Conservation (phyloP, 2,113 vertebrate species). For the Axis porcinus region DNA sequence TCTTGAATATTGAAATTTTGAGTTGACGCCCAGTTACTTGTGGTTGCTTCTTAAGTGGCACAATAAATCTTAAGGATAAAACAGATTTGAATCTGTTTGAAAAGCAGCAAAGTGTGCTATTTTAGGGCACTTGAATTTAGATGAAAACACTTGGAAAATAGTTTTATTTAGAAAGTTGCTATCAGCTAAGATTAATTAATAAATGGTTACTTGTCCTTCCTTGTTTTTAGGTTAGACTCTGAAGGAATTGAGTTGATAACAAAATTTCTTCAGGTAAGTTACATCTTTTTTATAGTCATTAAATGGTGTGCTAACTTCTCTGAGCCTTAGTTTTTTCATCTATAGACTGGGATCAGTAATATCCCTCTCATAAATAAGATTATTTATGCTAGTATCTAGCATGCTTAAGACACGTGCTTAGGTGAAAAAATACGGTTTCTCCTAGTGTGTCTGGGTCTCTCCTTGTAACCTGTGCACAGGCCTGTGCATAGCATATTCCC, state of each 20-base stretch:
- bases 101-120: not conserved
- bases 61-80: conserved; percentile 8
- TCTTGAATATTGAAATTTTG: conserved; percentile 35
- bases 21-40: not conserved
- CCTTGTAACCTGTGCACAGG: not conserved
- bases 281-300: conserved; percentile 49
- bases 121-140: conserved; percentile 15
- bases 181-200: not conserved
- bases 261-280: conserved; percentile 94
- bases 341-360: not conserved
- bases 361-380: not conserved
- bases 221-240: conserved; percentile 89
- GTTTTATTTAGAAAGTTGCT: conserved; percentile 19
- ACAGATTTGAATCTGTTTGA: not conserved
- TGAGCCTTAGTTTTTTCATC: not conserved
- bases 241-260: conserved; percentile 98
- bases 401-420: not conserved
- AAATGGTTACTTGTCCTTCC: conserved; percentile 36
- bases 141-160: conserved; percentile 1
- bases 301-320: not conserved
- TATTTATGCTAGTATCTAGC: not conserved
- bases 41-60: conserved; percentile 14
- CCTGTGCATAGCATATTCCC: not conserved
- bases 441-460: not conserved
- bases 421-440: not conserved